phyloP scores from a whole-genome alignment of 2,888 invertebrate species.

The Orthosia cruda region DNA sequence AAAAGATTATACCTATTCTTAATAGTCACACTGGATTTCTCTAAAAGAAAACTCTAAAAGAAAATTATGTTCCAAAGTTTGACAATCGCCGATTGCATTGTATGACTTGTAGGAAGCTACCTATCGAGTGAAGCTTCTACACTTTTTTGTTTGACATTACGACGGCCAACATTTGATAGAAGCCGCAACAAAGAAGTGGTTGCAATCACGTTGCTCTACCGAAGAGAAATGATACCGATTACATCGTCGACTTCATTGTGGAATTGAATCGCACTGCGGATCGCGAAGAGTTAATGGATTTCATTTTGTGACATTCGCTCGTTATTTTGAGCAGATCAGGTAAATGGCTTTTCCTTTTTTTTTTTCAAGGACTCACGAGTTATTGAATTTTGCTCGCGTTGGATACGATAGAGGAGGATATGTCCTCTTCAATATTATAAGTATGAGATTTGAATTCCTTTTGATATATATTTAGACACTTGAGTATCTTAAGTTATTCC shows the following conservation, averaged over 20 bases:
- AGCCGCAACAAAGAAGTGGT: slow-evolving; percentile 48
- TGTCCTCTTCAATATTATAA: background rate
- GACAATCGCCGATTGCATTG: background rate
- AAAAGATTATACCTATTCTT: background rate
- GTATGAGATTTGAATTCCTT: background rate
- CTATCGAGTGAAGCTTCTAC: slow-evolving; percentile 17
- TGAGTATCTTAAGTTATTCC: background rate
- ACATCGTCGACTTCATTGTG: slow-evolving; percentile 46
- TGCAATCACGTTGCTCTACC: slow-evolving; percentile 47
- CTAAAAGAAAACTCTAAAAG: background rate
- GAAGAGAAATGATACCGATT: slow-evolving; percentile 55
- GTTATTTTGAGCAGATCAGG: slow-evolving; percentile 20
- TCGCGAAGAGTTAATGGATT: slow-evolving; percentile 32
- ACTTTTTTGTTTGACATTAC: background rate
- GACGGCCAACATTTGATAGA: slow-evolving; percentile 11
- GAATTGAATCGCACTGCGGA: slow-evolving; percentile 43
- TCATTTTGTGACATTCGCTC: slow-evolving; percentile 27
- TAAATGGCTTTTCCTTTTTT: slow-evolving; percentile 1
- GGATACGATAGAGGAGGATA: background rate
- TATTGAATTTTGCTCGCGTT: slow-evolving; percentile 7
- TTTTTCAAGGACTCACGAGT: background rate
- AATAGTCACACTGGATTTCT: background rate
- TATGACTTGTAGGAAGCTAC: background rate
- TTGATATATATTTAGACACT: background rate
- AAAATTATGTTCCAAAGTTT: background rate